phyloP scores from a whole-genome alignment of 92 coral and sea anemone species.

The Phenganax stokvisi region DNA sequence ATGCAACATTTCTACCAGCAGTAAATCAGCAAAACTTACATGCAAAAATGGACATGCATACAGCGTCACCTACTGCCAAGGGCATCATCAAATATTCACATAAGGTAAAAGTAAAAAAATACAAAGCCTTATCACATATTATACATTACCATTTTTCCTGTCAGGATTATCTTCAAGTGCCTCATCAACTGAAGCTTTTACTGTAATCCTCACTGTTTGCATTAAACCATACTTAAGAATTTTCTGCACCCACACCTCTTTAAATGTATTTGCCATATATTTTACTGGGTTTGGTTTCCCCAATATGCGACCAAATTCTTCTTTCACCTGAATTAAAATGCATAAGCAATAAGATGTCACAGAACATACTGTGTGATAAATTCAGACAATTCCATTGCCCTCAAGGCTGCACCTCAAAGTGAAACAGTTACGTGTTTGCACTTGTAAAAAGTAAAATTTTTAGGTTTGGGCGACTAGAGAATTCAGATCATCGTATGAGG shows the following conservation, averaged over 20 bases:
- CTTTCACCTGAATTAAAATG: slow-evolving; percentile 5
- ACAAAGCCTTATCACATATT: background rate
- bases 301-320: slow-evolving; percentile 35
- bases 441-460: no score
- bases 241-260: slow-evolving; percentile 31
- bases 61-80: background rate
- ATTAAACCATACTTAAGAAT: slow-evolving; percentile 8
- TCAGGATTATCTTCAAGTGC: slow-evolving; percentile 12
- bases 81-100: slow-evolving; percentile 2
- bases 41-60: background rate
- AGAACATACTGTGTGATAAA: no score
- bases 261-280: slow-evolving; percentile 10
- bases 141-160: slow-evolving; percentile 27
- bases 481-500: no score
- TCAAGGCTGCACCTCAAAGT: no score
- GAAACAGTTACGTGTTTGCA: no score
- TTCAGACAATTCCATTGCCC: no score
- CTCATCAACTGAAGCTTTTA: slow-evolving; percentile 12
- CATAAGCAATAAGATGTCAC: background rate
- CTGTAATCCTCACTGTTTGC: slow-evolving; percentile 2
- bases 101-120: slow-evolving; percentile 10
- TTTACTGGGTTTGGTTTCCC: slow-evolving; percentile 15
- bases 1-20: background rate
- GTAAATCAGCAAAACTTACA: background rate
- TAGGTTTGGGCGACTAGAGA: no score